Evolutionary conservation across 2,797 vertebrate species (phyloP), one percentile per base, ranked within the genome.

Genomic region (Cheirogaleus major): DNA sequence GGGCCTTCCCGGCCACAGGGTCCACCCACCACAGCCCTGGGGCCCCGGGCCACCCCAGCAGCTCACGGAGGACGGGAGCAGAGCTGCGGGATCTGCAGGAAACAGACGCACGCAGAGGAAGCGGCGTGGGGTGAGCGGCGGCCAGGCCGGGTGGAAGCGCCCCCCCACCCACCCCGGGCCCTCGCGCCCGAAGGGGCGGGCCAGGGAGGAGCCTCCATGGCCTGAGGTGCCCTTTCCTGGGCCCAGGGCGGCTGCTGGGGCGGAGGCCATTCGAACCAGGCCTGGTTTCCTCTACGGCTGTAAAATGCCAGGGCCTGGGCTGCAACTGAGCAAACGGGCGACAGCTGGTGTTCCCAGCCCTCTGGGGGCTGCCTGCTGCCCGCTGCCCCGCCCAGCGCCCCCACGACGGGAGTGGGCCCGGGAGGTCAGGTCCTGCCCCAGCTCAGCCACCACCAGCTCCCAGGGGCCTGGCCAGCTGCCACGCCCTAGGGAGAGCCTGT

Each of bases 301-400:
- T 13, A 35, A 4, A 55, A 45, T 15, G 45, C 52, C 11, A 32
- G 57, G 63, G 65, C 15, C 4, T 0, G 0, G 30, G 61, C 67
- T 45, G 0, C 3, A 9, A 50, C 81, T 13, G 2, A 27, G 93
- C 14, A 3, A 32, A 67, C 1, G 2, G 38, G 35, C 11, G 35
- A 17, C 75, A n/a, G 70, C 63, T 50, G 23, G 48, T 5, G 2
- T 10, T 25, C 57, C 63, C 14, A 4, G 22, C 73, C 67, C 59
- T 89, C 41, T 41, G 0, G 7, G 38, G 43, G 17, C 48, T 3
- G 1, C 1, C 0, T 4, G 4, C 57, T 23, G 23, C 41, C 76
- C 52, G 17, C 76, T 22, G 59, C 84, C 27, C 1, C 1, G 55
- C 27, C 27, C 32, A 0, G 4, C 0, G 9, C 41, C 65, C 59